Conservation (phyloP, 1,140 invertebrate species). For the Paraescarpia echinospica region DNA sequence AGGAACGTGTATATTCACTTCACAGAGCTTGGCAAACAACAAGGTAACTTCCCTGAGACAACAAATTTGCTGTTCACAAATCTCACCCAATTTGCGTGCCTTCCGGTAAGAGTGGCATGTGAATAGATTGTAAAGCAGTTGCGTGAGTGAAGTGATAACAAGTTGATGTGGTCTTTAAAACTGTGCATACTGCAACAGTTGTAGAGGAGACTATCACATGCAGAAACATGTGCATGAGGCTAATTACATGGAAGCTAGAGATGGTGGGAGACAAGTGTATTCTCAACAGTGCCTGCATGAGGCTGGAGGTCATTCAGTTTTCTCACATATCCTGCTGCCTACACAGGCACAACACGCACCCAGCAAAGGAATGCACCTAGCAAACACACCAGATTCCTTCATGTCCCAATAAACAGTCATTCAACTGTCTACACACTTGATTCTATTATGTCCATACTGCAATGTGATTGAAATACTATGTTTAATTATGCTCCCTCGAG, state of each 20-base stretch:
- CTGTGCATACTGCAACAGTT: neutral
- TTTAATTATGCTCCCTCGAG: too few species aligned
- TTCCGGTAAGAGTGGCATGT: too few species aligned
- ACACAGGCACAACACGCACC: neutral
- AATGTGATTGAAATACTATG: too few species aligned
- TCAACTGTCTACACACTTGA: neutral
- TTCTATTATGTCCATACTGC: too few species aligned
- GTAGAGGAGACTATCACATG: neutral
- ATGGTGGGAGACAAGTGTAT: neutral
- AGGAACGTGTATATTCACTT: neutral
- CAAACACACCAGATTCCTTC: neutral
- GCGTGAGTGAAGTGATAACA: neutral
- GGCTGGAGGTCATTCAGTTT: neutral
- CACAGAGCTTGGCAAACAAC: neutral
- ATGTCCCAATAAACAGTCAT: neutral
- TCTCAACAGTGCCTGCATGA: neutral
- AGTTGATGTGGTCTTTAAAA: neutral
- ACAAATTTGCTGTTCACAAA: neutral
- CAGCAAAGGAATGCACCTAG: neutral
- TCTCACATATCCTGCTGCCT: neutral
- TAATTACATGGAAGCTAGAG: neutral
- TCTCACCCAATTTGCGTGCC: neutral
- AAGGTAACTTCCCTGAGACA: neutral
- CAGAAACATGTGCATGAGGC: too few species aligned
- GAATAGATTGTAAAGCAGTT: neutral